A percentile compares a stretch with the other conserved stretches of the same genome.
phyloP scores from a whole-genome alignment of 2,113 vertebrate genomes.

The Nerophis lumbriciformis region DNA sequence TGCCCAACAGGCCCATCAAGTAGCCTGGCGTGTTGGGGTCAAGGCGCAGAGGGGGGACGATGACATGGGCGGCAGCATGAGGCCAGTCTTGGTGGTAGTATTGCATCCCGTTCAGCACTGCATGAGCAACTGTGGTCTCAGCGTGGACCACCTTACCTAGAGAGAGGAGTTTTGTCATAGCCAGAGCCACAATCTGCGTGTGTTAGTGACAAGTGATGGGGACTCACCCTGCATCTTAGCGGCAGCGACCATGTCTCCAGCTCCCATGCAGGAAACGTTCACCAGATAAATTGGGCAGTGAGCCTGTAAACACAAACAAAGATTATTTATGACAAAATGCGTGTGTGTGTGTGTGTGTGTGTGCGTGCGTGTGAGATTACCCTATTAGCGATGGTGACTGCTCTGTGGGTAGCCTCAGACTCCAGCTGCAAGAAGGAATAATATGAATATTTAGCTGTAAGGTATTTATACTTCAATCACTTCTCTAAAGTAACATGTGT shows the following conservation, averaged over 20 bases:
- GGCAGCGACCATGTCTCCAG: conserved; percentile 85
- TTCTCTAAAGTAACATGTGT: no score
- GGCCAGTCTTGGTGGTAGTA: conserved; percentile 98
- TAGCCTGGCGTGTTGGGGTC: conserved; percentile 94
- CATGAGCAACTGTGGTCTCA: conserved; percentile 89
- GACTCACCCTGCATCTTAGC: conserved; percentile 93
- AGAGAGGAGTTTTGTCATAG: not conserved
- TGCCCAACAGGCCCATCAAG: conserved; percentile 95
- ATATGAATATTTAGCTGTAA: not conserved
- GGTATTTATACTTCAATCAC: not conserved
- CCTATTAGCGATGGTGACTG: conserved; percentile 92
- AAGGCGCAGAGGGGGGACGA: conserved; percentile 86
- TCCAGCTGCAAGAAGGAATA: conserved; percentile 77
- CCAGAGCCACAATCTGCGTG: not conserved
- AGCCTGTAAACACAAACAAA: conserved; percentile 67
- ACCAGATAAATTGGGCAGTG: conserved; percentile 92
- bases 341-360: no score
- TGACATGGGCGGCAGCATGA: conserved; percentile 89
- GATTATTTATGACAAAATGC: not conserved
- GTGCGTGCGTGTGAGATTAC: conserved; percentile 65
- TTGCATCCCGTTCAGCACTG: conserved; percentile 88
- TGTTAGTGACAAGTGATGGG: not conserved
- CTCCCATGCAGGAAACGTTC: conserved; percentile 90
- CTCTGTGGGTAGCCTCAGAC: conserved; percentile 89
- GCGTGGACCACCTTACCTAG: conserved; percentile 89